These are phyloP conservation scores for Ictidomys tridecemlineatus DNA, from an alignment of 2,113 vertebrate species.

Conservation along the genomic window DNA sequence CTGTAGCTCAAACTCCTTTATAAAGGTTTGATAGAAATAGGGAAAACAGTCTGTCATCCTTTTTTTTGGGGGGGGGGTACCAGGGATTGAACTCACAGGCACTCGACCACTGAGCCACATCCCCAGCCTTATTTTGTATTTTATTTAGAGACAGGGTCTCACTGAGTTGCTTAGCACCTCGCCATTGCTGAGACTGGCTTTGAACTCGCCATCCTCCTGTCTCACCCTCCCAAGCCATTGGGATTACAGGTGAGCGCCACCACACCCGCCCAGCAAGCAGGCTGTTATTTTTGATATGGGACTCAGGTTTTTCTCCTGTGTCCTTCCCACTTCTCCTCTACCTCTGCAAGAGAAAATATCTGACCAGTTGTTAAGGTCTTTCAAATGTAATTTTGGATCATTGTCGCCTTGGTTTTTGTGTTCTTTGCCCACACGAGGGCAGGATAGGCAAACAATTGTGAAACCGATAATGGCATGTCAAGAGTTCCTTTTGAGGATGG, in stretches of 20 bases:
- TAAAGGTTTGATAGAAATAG: not conserved
- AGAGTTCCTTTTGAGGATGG: not conserved
- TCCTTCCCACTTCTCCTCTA: not conserved
- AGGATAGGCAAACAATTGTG: constrained; percentile 52
- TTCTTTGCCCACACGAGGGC: constrained; percentile 50
- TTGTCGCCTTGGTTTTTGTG: not conserved
- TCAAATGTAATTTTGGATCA: not conserved
- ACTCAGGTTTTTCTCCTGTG: not conserved
- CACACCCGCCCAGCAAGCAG: not conserved
- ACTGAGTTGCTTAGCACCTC: no score
- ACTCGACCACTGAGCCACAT: no score
- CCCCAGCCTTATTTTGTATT: no score
- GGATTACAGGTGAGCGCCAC: no score
- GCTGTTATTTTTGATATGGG: not conserved
- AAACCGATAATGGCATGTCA: not conserved
- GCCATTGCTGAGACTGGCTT: no score
- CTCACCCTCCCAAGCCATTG: no score
- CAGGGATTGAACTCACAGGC: no score
- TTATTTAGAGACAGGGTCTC: no score
- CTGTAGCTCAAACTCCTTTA: not conserved
- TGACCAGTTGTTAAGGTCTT: not conserved
- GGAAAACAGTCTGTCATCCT: not conserved
- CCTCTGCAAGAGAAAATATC: not conserved
- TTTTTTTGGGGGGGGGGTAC: not conserved
- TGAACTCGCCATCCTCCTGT: no score